Evolutionary conservation across 2,113 vertebrate species (phyloP).

Genomic region (Gobiocypris rarus): DNA sequence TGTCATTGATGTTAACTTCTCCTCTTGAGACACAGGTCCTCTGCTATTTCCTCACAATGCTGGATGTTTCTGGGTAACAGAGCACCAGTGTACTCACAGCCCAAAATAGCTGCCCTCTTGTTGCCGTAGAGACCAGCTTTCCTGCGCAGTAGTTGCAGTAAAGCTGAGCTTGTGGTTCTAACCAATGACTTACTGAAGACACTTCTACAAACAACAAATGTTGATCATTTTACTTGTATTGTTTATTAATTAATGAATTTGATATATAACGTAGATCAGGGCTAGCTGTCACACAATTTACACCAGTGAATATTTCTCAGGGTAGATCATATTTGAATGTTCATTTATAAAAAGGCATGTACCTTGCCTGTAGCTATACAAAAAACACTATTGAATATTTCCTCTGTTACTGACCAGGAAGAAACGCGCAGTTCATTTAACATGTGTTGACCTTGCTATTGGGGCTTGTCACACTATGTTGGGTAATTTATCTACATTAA

Average conservation of each 20-base stretch:
- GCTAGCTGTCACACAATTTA: neutral
- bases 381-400: too few relatives aligned
- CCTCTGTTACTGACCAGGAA: too few relatives aligned
- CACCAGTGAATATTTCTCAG: neutral
- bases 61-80: conserved; percentile 58
- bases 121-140: conserved; percentile 74
- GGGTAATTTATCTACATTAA: too few relatives aligned
- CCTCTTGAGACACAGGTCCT: conserved; percentile 58
- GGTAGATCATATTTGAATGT: neutral
- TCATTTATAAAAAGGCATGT: neutral
- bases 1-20: conserved; percentile 24
- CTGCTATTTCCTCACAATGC: conserved; percentile 37
- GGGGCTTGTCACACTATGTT: too few relatives aligned
- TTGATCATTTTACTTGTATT: neutral
- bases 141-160: conserved; percentile 64
- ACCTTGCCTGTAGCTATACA: too few relatives aligned
- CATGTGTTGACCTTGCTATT: too few relatives aligned
- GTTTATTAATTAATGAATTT: too few relatives aligned
- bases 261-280: too few relatives aligned
- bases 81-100: conserved; percentile 61
- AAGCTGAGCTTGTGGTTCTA: conserved; percentile 11
- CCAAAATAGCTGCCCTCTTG: conserved; percentile 75
- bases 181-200: conserved; percentile 17
- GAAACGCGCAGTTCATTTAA: too few relatives aligned
- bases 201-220: neutral